These are phyloP conservation scores for Chanos chanos DNA, from an alignment of 2,797 vertebrate genomes.

Conservation along the genomic window DNA sequence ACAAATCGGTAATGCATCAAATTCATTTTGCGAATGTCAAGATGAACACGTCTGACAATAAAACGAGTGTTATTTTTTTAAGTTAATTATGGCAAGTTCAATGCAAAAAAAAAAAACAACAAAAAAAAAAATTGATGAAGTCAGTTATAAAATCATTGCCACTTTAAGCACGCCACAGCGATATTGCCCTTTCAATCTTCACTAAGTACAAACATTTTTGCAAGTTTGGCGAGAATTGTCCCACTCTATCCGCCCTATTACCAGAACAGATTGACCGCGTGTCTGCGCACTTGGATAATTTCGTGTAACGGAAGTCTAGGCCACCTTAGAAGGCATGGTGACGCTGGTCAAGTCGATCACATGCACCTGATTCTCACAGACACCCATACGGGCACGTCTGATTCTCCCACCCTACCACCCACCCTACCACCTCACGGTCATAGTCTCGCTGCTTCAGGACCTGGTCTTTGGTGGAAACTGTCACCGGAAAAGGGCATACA, in stretches of 20 bases:
- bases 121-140: too few relatives aligned
- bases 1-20: conserved; percentile 31
- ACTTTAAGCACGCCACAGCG: conserved; percentile 28
- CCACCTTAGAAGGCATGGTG: too few relatives aligned
- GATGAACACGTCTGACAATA: conserved; percentile 42
- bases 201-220: conserved; percentile 13
- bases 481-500: conserved; percentile 71
- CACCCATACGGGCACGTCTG: too few relatives aligned
- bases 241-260: background rate
- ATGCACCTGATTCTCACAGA: too few relatives aligned
- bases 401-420: background rate
- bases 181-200: conserved; percentile 13
- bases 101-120: conserved; percentile 25
- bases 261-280: too few relatives aligned
- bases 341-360: too few relatives aligned
- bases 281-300: too few relatives aligned
- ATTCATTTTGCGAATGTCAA: conserved; percentile 54
- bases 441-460: conserved; percentile 36
- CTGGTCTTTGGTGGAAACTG: conserved; percentile 53
- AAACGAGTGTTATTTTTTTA: too few relatives aligned
- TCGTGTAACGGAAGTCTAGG: too few relatives aligned
- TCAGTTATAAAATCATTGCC: too few relatives aligned
- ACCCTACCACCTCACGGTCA: conserved; percentile 13
- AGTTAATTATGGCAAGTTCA: too few relatives aligned
- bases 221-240: conserved; percentile 7